Percentiles rank a stretch among this genome's conserved stretches.
phyloP scores from a whole-genome alignment of 2,113 vertebrate genomes.

The Entosphenus tridentatus region DNA sequence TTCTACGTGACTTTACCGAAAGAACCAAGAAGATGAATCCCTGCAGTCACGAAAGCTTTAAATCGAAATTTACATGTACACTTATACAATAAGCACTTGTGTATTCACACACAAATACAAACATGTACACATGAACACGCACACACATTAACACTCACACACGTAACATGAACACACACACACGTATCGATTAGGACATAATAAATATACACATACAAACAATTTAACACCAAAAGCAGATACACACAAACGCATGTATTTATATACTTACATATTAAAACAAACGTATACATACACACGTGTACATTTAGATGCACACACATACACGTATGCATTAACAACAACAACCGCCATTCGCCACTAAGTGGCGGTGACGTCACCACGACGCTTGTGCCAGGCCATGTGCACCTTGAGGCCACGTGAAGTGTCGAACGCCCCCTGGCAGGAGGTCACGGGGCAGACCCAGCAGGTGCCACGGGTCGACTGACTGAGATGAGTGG shows the following conservation, averaged over 20 bases:
- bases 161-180: not conserved
- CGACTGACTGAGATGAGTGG: too few relatives aligned
- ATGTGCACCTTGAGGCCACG: too few relatives aligned
- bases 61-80: too few relatives aligned
- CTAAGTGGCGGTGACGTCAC: too few relatives aligned
- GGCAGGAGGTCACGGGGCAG: too few relatives aligned
- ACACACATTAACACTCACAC: not conserved
- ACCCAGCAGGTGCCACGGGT: too few relatives aligned
- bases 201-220: not conserved
- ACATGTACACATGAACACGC: not conserved
- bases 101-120: not conserved
- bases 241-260: not conserved
- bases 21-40: not conserved
- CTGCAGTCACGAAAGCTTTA: not conserved
- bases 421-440: too few relatives aligned
- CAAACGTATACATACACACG: not conserved
- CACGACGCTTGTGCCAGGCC: too few relatives aligned
- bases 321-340: not conserved
- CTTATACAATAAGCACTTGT: not conserved
- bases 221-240: too few relatives aligned
- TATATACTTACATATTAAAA: not conserved
- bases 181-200: not conserved
- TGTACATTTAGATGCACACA: not conserved
- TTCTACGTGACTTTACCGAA: not conserved
- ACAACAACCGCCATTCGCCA: too few relatives aligned